phyloP scores from a whole-genome alignment of 37 sponge, comb jelly and placozoan genomes.

The Chondrosia reniformis region DNA sequence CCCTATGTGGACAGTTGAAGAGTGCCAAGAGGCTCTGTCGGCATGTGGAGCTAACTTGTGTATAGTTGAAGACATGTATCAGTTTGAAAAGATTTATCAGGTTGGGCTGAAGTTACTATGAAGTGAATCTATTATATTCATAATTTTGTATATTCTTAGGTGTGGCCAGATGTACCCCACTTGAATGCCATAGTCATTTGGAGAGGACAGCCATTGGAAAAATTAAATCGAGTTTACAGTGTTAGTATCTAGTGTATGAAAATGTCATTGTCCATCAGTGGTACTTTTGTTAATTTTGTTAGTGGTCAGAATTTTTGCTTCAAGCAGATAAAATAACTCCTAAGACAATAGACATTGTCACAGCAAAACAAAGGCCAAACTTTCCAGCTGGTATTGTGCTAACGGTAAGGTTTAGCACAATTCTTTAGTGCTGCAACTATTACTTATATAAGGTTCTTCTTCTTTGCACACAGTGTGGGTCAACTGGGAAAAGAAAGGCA shows the following conservation, averaged over 20 bases:
- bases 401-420: constrained; percentile 28
- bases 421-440: background rate
- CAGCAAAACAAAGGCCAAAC: background rate
- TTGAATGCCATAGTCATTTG: constrained; percentile 35
- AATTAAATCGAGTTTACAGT: constrained; percentile 10
- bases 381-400: background rate
- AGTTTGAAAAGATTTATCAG: constrained; percentile 80
- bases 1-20: constrained; percentile 73
- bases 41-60: constrained; percentile 60
- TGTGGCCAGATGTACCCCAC: constrained; percentile 16
- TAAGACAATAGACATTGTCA: constrained; percentile 13
- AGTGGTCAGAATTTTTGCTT: constrained; percentile 35
- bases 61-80: constrained; percentile 77
- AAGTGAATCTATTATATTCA: background rate
- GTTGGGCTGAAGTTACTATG: constrained; percentile 17
- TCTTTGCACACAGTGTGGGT: constrained; percentile 12
- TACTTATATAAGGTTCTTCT: background rate
- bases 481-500: constrained; percentile 24
- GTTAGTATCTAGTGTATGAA: background rate
- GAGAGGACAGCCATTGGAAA: constrained; percentile 17
- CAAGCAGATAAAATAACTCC: background rate
- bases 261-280: background rate
- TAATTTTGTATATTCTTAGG: constrained; percentile 4
- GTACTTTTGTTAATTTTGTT: background rate
- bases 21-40: constrained; percentile 56